Conservation (phyloP, 2,888 invertebrate genomes). For the Drosophila glabriapex region DNA sequence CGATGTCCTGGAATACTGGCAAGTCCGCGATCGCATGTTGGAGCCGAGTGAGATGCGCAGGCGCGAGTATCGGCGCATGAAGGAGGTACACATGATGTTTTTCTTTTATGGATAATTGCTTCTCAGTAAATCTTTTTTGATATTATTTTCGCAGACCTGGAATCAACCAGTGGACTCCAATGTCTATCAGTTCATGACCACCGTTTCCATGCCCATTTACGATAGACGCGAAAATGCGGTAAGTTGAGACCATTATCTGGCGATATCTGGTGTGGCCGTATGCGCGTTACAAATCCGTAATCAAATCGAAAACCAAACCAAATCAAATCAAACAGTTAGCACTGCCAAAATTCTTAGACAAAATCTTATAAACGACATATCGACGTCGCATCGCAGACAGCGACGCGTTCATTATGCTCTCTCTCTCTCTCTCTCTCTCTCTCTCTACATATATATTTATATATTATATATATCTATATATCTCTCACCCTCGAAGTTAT, state of each 20-base stretch:
- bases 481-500: constrained; percentile 42
- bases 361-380: constrained; percentile 46
- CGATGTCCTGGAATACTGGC: constrained; percentile 89
- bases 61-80: constrained; percentile 81
- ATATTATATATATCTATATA: constrained; percentile 7
- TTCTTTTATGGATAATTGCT: neutral
- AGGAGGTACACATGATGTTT: constrained; percentile 62
- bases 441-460: neutral
- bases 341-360: constrained; percentile 64
- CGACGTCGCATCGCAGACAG: constrained; percentile 50
- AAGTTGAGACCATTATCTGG: constrained; percentile 83
- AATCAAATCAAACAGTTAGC: constrained; percentile 59
- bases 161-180: constrained; percentile 86
- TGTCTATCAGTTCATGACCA: constrained; percentile 94
- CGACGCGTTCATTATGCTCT: constrained; percentile 48
- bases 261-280: constrained; percentile 5
- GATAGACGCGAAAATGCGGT: constrained; percentile 94
- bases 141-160: constrained; percentile 77
- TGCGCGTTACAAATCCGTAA: constrained; percentile 16
- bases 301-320: constrained; percentile 10
- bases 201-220: constrained; percentile 97
- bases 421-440: constrained; percentile 9
- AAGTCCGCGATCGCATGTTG: constrained; percentile 86
- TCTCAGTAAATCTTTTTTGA: neutral
- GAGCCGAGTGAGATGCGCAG: constrained; percentile 88